Percentiles rank a stretch among this genome's conserved stretches.
Evolutionary conservation across 2,113 vertebrate genomes (phyloP).

Genomic region (Austrofundulus limnaeus): DNA sequence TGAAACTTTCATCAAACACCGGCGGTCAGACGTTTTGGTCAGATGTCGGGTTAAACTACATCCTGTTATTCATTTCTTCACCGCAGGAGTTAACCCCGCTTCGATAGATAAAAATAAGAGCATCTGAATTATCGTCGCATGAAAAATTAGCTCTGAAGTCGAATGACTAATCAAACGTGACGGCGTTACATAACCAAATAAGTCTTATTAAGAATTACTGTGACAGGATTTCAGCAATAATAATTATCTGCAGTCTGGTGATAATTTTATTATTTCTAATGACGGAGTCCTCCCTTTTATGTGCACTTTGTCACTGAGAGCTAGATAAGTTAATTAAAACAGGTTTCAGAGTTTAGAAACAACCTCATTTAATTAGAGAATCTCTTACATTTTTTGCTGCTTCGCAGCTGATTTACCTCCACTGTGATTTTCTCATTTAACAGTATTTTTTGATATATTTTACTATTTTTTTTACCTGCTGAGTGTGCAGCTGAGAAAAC

Average conservation of each 20-base stretch:
- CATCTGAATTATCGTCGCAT: constrained; percentile 11
- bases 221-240: constrained; percentile 33
- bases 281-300: constrained; percentile 33
- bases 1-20: constrained; percentile 14
- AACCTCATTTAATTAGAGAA: background rate
- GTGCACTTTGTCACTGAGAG: constrained; percentile 20
- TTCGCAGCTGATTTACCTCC: constrained; percentile 20
- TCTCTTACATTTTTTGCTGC: constrained; percentile 23
- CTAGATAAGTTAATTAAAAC: constrained; percentile 58
- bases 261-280: constrained; percentile 55
- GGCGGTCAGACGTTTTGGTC: constrained; percentile 3
- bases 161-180: constrained; percentile 36
- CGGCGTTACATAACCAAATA: constrained; percentile 33
- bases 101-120: constrained; percentile 10
- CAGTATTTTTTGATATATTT: background rate
- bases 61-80: background rate
- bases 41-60: constrained; percentile 1
- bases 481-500: background rate
- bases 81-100: background rate
- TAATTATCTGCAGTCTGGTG: constrained; percentile 42
- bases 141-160: constrained; percentile 17
- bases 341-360: constrained; percentile 17
- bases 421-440: constrained; percentile 30
- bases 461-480: background rate
- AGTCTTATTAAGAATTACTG: constrained; percentile 23